Evolutionary conservation across 2,113 vertebrate genomes (phyloP).

Genomic region (Heliornis fulica): DNA sequence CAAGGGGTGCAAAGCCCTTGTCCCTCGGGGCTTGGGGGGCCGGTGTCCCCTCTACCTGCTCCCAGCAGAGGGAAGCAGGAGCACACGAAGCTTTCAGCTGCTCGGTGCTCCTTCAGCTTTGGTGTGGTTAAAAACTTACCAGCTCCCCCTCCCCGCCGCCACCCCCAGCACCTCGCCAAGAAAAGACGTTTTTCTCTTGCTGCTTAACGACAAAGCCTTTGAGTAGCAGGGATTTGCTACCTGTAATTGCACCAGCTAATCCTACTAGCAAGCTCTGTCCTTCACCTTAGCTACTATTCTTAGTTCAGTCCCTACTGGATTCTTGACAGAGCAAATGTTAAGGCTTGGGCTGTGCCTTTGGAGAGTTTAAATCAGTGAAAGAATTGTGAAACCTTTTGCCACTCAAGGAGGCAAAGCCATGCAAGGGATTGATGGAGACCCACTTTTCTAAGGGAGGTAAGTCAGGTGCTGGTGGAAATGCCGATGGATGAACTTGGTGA

Average conservation of each 20-base stretch:
- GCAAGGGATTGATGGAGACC: neutral
- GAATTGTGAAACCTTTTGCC: neutral
- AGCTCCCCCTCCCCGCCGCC: neutral
- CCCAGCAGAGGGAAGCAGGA: slow-evolving; percentile 57
- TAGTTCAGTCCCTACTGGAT: neutral
- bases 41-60: neutral
- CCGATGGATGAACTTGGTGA: neutral
- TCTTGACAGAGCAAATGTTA: neutral
- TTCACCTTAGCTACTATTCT: neutral
- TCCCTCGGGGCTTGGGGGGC: accelerated
- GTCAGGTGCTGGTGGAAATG: neutral
- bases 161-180: neutral
- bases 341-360: neutral
- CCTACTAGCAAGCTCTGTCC: neutral
- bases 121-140: neutral
- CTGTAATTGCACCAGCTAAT: slow-evolving; percentile 18
- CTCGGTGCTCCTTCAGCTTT: neutral
- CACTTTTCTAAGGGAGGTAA: neutral
- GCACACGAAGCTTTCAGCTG: neutral
- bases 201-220: neutral
- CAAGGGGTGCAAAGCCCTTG: neutral
- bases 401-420: neutral
- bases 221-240: neutral
- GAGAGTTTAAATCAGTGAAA: neutral
- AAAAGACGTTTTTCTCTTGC: neutral